Evolutionary conservation across 2,797 vertebrate genomes (phyloP).

Genomic region (Notolepis coatsorum): DNA sequence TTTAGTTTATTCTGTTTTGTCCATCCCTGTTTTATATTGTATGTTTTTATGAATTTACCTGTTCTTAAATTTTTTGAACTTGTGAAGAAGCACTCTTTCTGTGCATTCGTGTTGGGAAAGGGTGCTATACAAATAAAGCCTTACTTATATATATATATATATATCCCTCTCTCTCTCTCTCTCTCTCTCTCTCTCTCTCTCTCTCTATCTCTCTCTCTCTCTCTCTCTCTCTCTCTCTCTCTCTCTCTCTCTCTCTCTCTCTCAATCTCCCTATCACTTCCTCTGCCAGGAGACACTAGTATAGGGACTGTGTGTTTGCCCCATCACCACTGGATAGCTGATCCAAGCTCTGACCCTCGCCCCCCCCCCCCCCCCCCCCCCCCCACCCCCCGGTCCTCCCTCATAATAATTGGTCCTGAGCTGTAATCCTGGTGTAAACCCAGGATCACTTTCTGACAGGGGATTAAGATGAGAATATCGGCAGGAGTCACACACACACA

Average conservation of each 20-base stretch:
- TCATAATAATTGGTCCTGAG: slow-evolving; percentile 69
- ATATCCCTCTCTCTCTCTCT: too few species aligned
- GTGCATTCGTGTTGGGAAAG: too few species aligned
- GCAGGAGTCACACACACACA: slow-evolving; percentile 15
- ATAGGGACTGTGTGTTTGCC: slow-evolving; percentile 59
- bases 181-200: neutral
- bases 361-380: slow-evolving; percentile 56
- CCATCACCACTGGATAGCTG: slow-evolving; percentile 53
- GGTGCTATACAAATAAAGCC: too few species aligned
- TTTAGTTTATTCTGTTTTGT: too few species aligned
- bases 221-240: neutral
- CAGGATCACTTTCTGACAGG: slow-evolving; percentile 48
- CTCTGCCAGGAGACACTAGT: too few species aligned
- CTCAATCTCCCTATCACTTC: neutral
- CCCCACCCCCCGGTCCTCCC: slow-evolving; percentile 48
- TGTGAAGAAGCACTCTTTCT: too few species aligned
- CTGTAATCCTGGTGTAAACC: slow-evolving; percentile 73
- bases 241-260: neutral
- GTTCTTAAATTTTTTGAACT: too few species aligned
- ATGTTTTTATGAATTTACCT: too few species aligned
- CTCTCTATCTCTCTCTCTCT: neutral
- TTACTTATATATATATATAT: too few species aligned
- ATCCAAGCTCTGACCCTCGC: slow-evolving; percentile 59
- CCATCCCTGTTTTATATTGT: too few species aligned
- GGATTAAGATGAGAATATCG: slow-evolving; percentile 66